Base-by-base conservation (phyloP, 2,888 invertebrate genomes). In the Homarus gammarus region DNA sequence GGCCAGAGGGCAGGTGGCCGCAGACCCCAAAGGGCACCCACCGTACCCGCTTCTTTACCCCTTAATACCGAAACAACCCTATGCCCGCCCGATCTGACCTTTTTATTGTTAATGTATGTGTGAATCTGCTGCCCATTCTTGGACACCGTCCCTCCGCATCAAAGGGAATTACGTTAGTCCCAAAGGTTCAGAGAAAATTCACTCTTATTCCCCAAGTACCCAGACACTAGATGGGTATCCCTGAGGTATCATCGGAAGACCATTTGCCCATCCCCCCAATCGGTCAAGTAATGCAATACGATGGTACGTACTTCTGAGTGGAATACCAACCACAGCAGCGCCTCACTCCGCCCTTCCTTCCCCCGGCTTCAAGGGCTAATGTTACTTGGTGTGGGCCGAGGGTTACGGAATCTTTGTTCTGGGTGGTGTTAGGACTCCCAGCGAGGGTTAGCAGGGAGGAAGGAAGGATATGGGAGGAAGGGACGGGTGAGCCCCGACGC, bases 61-160 rank as follows among this genome's bases (percentile, higher is more conserved):
- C 85, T 85, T 85, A 90, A 90, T 85, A 90, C 85, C 85, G 85
- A 90, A 90, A 84, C 84, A 85, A 84, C 81, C 85, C 85, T 85
- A 85, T 90, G 90, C 85, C 89, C 89, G 90, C 90, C 85, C 81
- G 81, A 90, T 61, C 89, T 89, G 89, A 89, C 89, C 89, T 89
- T 89, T 89, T 89, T 89, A 89, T 89, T 89, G 89, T 89, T 89
- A 89, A 89, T 89, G 89, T 89, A 89, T 89, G 89, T 89, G 89
- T 89, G 89, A 89, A 89, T 89, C 89, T 72, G 89, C 84, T 85
- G 89, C 89, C 89, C 89, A 81, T 85, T 89, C 89, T 81, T 89
- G 89, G 89, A 85, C 89, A 89, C 85, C 85, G 89, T 49, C 73
- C 56, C 44, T 31, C 56, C 44, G 36, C 36, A 33, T 49, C 87